Evolutionary conservation across 2,888 invertebrate species (phyloP).

Genomic region (Xestia c-nigrum): DNA sequence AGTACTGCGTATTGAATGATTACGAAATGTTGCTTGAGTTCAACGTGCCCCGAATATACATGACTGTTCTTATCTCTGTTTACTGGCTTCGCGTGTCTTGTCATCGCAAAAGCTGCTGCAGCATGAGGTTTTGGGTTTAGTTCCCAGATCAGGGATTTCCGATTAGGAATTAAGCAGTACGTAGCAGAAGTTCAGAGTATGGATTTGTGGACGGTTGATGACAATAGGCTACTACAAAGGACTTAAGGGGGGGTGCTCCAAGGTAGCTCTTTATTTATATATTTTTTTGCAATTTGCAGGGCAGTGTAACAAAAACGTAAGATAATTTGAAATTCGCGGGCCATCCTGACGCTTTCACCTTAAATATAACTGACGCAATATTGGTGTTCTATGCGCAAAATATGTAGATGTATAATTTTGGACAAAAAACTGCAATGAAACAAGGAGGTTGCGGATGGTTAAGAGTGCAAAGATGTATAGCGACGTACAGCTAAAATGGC

Average conservation of each 20-base stretch:
- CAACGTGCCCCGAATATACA: constrained; percentile 49
- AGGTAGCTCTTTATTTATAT: too few species aligned
- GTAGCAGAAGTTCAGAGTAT: neutral
- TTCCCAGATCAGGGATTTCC: neutral
- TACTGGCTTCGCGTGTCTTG: neutral
- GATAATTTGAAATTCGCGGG: too few species aligned
- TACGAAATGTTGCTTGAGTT: constrained; percentile 24
- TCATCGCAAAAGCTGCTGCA: neutral
- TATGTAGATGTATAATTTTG: neutral
- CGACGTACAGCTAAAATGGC: constrained; percentile 2
- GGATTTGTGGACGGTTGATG: neutral
- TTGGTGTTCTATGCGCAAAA: neutral
- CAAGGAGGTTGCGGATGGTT: neutral
- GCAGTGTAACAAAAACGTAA: too few species aligned
- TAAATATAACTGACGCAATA: neutral
- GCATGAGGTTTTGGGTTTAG: neutral
- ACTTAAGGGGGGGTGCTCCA: too few species aligned
- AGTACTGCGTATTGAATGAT: constrained; percentile 40
- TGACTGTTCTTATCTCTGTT: constrained; percentile 38
- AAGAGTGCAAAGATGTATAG: constrained; percentile 3
- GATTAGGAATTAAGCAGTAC: neutral
- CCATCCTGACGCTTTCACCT: too few species aligned
- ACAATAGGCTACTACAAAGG: too few species aligned
- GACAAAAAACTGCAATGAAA: neutral
- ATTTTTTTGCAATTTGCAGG: too few species aligned